A percentile compares a stretch with the other conserved stretches of the same genome.
These are phyloP conservation scores for Smittia aterrima DNA, from an alignment of 2,888 invertebrate species.

Conservation along the genomic window DNA sequence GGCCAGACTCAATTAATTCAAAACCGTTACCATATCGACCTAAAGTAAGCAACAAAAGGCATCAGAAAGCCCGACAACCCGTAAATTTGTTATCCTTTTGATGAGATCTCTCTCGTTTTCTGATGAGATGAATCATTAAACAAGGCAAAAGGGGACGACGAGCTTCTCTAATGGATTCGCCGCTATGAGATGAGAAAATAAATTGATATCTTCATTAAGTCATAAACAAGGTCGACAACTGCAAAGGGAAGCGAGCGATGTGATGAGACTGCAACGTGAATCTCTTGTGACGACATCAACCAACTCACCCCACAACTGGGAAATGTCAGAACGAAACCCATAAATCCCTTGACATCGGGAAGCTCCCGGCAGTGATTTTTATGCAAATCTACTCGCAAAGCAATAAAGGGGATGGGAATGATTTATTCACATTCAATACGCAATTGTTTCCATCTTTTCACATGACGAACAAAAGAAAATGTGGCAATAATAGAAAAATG, in stretches of 20 bases:
- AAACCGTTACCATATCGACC: constrained; percentile 41
- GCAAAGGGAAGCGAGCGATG: background rate
- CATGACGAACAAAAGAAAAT: background rate
- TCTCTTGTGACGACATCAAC: background rate
- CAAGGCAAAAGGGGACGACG: background rate
- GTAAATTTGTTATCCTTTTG: constrained; percentile 26
- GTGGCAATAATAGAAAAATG: background rate
- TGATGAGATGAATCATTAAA: constrained; percentile 11
- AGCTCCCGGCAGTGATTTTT: constrained; percentile 31
- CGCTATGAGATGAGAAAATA: constrained; percentile 7
- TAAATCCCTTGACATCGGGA: background rate
- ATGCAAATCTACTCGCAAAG: constrained; percentile 23
- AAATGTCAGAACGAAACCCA: background rate
- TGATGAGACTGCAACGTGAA: background rate
- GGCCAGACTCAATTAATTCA: constrained; percentile 39
- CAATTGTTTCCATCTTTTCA: constrained; percentile 34
- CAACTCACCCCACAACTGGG: constrained; percentile 10
- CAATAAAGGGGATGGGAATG: background rate
- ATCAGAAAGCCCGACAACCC: background rate
- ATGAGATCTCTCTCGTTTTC: constrained; percentile 13
- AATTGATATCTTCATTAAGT: constrained; percentile 41
- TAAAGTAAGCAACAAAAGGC: background rate
- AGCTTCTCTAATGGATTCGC: constrained; percentile 33
- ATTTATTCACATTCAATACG: constrained; percentile 40
- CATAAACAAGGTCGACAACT: constrained; percentile 32